A percentile compares a stretch with the other conserved stretches of the same genome.
These are phyloP conservation scores for Macaca nemestrina DNA, from an alignment of 2,113 vertebrate species.

Conservation along the genomic window DNA sequence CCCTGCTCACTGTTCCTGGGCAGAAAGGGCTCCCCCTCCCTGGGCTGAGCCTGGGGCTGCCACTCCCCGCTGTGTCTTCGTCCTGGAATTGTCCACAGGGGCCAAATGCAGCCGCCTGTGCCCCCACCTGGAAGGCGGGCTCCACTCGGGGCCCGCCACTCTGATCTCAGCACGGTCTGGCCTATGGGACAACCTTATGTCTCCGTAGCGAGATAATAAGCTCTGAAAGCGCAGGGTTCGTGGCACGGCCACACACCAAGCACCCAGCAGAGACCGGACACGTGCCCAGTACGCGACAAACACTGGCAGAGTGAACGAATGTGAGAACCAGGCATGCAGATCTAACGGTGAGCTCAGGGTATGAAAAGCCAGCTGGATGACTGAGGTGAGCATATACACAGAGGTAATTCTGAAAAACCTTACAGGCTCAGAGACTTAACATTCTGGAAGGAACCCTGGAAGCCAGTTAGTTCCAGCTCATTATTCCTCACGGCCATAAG, in stretches of 20 bases:
- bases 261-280: neutral
- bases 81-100: neutral
- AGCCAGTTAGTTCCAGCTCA: neutral
- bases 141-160: neutral
- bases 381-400: fast-evolving
- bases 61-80: neutral
- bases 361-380: neutral
- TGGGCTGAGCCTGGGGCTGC: too few relatives aligned
- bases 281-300: fast-evolving
- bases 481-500: fast-evolving
- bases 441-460: neutral
- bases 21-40: neutral
- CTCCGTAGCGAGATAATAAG: fast-evolving
- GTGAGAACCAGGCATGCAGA: fast-evolving
- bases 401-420: neutral
- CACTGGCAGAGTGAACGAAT: fast-evolving
- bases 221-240: fast-evolving
- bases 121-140: neutral
- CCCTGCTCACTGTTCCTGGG: neutral
- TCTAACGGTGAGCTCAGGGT: fast-evolving
- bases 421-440: neutral
- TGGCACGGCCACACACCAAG: neutral
- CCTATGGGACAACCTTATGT: neutral
- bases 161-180: fast-evolving
- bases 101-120: fast-evolving